These are phyloP conservation scores for Euproctis similis DNA, from an alignment of 2,888 invertebrate genomes.

Conservation along the genomic window DNA sequence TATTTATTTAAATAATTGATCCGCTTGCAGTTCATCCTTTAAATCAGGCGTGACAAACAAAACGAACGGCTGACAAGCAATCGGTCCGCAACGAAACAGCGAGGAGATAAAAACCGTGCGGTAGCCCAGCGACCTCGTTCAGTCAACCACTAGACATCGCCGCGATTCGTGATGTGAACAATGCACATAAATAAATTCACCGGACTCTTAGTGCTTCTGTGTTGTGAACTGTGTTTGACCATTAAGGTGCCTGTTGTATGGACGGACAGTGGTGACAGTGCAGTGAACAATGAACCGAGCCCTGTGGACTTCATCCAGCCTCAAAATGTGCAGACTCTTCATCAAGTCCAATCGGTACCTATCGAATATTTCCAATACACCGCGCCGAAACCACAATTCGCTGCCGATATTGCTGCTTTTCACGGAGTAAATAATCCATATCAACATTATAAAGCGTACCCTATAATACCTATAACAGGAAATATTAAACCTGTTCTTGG, in stretches of 20 bases:
- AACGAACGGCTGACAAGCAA: conserved; percentile 57
- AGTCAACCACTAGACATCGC: conserved; percentile 53
- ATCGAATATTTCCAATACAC: conserved; percentile 57
- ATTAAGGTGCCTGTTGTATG: conserved; percentile 58
- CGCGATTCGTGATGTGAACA: conserved; percentile 65
- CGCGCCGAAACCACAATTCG: conserved; percentile 60
- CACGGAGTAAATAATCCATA: conserved; percentile 56
- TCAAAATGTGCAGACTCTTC: conserved; percentile 9
- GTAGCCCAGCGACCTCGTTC: conserved; percentile 49
- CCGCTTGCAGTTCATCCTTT: conserved; percentile 26
- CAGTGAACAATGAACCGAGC: conserved; percentile 35
- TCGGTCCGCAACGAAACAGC: conserved; percentile 62
- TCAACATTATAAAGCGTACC: conserved; percentile 47
- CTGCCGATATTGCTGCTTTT: conserved; percentile 50
- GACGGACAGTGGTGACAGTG: conserved; percentile 46
- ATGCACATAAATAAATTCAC: conserved; percentile 47
- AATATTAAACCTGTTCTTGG: conserved; percentile 43
- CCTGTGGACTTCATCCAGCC: conserved; percentile 31
- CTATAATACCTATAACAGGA: conserved; percentile 46
- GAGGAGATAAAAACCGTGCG: conserved; percentile 70
- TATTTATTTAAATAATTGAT: background rate
- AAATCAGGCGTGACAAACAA: conserved; percentile 33
- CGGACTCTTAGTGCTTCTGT: conserved; percentile 43
- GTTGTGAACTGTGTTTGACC: conserved; percentile 47
- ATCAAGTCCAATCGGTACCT: conserved; percentile 28